phyloP scores from a whole-genome alignment of 2,888 invertebrate species.

The Mythimna vitellina region DNA sequence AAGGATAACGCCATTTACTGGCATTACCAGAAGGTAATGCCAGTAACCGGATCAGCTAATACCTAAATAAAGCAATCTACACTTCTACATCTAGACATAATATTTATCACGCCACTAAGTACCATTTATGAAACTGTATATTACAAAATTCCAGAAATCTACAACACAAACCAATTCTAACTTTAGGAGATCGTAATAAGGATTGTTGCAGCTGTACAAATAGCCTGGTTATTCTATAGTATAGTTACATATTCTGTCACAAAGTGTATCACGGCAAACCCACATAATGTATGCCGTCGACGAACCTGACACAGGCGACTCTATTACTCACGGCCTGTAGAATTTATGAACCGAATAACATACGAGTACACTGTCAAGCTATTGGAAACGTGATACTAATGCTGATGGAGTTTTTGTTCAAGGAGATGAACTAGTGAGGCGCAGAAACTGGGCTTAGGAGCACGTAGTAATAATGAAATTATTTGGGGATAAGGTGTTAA shows the following conservation, averaged over 20 bases:
- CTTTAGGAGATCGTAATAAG: constrained; percentile 49
- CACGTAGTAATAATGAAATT: constrained; percentile 20
- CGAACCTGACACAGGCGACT: constrained; percentile 83
- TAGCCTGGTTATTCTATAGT: constrained; percentile 40
- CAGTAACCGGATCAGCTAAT: no score
- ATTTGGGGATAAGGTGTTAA: background rate
- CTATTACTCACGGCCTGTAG: constrained; percentile 82
- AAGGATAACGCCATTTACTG: no score
- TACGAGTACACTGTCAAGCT: constrained; percentile 75
- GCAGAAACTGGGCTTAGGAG: background rate
- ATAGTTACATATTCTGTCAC: constrained; percentile 53
- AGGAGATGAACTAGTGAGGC: constrained; percentile 30
- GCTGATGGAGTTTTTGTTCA: constrained; percentile 70
- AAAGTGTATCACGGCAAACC: constrained; percentile 72
- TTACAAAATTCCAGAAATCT: background rate
- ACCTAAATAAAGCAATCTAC: constrained; percentile 29
- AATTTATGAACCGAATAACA: constrained; percentile 87
- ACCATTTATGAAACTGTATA: constrained; percentile 50
- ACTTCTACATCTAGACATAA: constrained; percentile 36
- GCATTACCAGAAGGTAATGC: no score
- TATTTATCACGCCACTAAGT: constrained; percentile 53
- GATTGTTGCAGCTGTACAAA: constrained; percentile 31
- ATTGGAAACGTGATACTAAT: constrained; percentile 87
- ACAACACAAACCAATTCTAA: constrained; percentile 24
- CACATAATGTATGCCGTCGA: constrained; percentile 84